These are phyloP conservation scores for Zonotrichia albicollis DNA, from an alignment of 2,797 vertebrate genomes.

Conservation along the genomic window DNA sequence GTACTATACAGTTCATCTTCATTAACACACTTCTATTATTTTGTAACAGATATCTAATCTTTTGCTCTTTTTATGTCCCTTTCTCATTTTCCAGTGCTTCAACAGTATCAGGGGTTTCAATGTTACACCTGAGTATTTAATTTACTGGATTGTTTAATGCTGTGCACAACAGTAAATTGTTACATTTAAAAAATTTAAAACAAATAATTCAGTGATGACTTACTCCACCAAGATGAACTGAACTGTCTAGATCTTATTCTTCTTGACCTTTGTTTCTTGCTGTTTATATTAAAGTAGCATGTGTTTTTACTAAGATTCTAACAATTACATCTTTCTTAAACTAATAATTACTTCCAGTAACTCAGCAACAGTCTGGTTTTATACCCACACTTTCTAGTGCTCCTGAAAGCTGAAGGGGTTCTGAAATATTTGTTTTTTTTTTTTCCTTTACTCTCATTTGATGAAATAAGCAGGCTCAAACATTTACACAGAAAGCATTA, in stretches of 20 bases:
- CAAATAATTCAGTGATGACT: background rate
- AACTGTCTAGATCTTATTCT: background rate
- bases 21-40: slow-evolving; percentile 36
- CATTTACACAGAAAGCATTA: background rate
- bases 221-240: background rate
- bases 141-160: background rate
- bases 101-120: background rate
- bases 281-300: background rate
- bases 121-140: background rate
- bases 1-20: slow-evolving; percentile 1
- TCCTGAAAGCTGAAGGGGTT: background rate
- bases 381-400: background rate
- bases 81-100: background rate
- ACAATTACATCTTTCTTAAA: background rate
- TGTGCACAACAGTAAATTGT: background rate
- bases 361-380: background rate
- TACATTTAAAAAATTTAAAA: background rate
- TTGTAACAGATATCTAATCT: background rate
- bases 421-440: background rate
- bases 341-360: background rate
- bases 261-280: background rate
- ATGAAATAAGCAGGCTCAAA: background rate
- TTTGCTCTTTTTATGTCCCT: background rate
- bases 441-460: background rate
- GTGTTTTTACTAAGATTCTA: background rate